Conservation (phyloP, 2,113 vertebrate species). For the Tricholaema leucomelas region DNA sequence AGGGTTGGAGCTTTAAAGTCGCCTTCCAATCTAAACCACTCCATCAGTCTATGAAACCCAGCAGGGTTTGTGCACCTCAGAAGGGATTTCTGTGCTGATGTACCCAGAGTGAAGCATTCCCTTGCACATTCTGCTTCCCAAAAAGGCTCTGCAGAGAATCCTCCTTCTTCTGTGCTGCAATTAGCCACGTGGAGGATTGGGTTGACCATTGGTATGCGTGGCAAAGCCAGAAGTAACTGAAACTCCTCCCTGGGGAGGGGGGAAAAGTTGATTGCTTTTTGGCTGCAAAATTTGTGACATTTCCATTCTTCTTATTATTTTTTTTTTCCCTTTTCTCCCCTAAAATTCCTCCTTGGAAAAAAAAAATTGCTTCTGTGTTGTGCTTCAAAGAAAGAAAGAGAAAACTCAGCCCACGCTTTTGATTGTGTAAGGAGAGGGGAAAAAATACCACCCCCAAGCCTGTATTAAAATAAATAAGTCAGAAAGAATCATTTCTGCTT, state of each 20-base stretch:
- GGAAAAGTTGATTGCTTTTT: background rate
- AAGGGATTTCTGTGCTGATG: background rate
- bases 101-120: rapidly evolving
- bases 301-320: background rate
- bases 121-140: background rate
- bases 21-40: too few species aligned
- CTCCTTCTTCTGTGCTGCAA: background rate
- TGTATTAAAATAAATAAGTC: too few species aligned
- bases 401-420: background rate
- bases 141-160: background rate
- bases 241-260: background rate
- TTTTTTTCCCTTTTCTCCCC: background rate
- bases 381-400: background rate
- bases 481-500: background rate
- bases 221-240: background rate
- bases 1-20: background rate
- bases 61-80: background rate
- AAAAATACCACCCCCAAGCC: background rate
- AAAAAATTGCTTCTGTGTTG: background rate
- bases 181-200: background rate
- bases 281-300: background rate
- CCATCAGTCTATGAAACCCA: background rate
- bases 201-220: background rate
- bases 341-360: background rate
- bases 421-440: background rate